phyloP scores from a whole-genome alignment of 1,140 invertebrate genomes.

The Pseudachorutes palmiensis region DNA sequence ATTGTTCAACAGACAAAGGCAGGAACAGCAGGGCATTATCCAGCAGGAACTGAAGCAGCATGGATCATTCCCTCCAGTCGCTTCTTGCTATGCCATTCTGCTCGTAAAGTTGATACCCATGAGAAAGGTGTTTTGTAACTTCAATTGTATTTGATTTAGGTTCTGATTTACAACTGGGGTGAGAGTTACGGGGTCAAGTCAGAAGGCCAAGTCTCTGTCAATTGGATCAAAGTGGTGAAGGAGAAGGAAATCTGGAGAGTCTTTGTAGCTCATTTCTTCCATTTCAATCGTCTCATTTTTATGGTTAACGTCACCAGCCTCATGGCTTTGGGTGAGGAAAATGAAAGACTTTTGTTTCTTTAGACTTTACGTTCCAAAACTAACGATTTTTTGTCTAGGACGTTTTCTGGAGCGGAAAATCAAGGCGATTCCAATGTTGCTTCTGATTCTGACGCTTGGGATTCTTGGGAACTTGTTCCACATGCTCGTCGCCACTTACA shows the following conservation, averaged over 20 bases:
- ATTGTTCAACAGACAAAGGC: too few relatives aligned
- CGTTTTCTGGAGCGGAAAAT: constrained; percentile 7
- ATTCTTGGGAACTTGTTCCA: constrained; percentile 16
- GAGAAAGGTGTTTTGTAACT: neutral
- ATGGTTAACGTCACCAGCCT: constrained; percentile 16
- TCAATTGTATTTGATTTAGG: neutral
- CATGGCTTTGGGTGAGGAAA: constrained; percentile 13
- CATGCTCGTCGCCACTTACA: neutral
- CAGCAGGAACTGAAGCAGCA: too few relatives aligned
- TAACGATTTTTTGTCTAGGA: neutral
- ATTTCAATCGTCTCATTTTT: constrained; percentile 7
- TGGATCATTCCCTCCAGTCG: neutral
- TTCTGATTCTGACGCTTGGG: constrained; percentile 7
- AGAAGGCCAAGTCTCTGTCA: constrained; percentile 12
- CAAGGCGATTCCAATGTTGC: neutral
- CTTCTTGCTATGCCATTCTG: neutral
- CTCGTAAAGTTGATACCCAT: neutral
- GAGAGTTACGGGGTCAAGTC: neutral
- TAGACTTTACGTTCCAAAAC: neutral
- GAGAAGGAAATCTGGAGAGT: constrained; percentile 14
- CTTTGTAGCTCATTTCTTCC: constrained; percentile 21
- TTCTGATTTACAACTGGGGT: neutral
- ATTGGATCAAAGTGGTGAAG: constrained; percentile 15
- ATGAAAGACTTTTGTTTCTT: neutral
- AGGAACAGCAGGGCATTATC: too few relatives aligned